phyloP scores from a whole-genome alignment of 2,113 vertebrate genomes.

The Psophia crepitans region DNA sequence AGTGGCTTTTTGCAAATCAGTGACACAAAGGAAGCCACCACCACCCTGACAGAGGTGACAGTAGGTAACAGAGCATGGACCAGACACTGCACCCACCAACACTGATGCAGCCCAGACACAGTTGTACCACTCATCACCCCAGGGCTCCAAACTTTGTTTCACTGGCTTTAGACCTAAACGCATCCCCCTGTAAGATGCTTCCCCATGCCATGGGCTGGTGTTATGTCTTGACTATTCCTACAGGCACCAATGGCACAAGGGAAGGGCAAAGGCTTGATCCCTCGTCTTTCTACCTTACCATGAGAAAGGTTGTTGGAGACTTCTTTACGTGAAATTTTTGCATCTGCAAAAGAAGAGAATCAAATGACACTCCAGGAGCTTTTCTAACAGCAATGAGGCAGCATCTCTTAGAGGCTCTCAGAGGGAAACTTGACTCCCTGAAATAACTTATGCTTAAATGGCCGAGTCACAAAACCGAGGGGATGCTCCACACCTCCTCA shows the following conservation, averaged over 20 bases:
- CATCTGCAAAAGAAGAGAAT: too few relatives aligned
- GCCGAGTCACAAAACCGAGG: neutral
- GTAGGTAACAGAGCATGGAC: neutral
- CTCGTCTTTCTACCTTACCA: neutral
- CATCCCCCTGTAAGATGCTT: neutral
- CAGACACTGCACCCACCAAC: accelerated
- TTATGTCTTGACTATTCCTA: neutral
- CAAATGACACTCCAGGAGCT: too few relatives aligned
- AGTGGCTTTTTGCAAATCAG: neutral
- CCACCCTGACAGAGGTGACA: neutral
- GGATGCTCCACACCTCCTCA: neutral
- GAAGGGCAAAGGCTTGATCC: neutral
- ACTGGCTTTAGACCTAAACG: neutral
- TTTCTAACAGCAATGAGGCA: neutral
- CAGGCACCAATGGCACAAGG: accelerated
- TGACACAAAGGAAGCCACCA: neutral
- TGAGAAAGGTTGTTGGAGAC: neutral
- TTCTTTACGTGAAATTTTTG: neutral
- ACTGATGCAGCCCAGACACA: neutral
- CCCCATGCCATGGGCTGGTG: neutral
- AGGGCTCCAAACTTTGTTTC: neutral
- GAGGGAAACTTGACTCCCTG: neutral
- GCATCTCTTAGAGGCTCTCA: neutral
- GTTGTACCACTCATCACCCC: accelerated
- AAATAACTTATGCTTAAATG: neutral